Evolutionary conservation across 2,888 invertebrate species (phyloP), one percentile per base, ranked within the genome.

Genomic region (Melinopterus prodromus): DNA sequence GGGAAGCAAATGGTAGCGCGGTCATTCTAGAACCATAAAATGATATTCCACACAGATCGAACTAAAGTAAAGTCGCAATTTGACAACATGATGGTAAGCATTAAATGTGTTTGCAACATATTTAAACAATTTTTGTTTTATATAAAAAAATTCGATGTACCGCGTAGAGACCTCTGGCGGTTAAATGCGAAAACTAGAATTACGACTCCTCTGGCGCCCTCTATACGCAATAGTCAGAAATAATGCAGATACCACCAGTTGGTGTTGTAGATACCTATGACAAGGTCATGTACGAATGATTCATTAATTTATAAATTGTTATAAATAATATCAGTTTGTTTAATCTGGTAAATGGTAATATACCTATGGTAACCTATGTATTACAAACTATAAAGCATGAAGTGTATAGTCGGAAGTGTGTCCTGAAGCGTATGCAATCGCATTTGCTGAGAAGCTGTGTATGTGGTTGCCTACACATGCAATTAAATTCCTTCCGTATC

Each of bases 1-100:
- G 80, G 80, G 75, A 77, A 79, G 53, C 53, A 53, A 53, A 53
- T 53, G 53, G 53, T 53, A 53, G 53, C 53, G 12, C 53, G 12
- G 53, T 26, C 53, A 53, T 53, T 53, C 53, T 12, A 53, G 9
- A 53, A 53, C 53, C 53, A 53, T 53, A 53, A 53, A 53, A 53
- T 53, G 9, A 9, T 53, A 53, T 53, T 53, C 12, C 9, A 7
- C 53, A 53, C 3, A 4, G 9, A 53, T 53, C 9, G 12, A 53
- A 53, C 5, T 53, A 53, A 12, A 12, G 53, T 53, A 53, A 4
- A 53, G 53, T 12, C 12, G 0, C 9, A 9, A 12, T 53, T 53
- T 53, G 53, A 53, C 9, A 9, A 53, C 7, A 9, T 12, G 12
- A 53, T 53, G 7, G 53, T 12, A 53, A 53, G 53, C 53, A 53